Conservation (phyloP, 1,140 invertebrate genomes). For the Carcinoscorpius rotundicauda region DNA sequence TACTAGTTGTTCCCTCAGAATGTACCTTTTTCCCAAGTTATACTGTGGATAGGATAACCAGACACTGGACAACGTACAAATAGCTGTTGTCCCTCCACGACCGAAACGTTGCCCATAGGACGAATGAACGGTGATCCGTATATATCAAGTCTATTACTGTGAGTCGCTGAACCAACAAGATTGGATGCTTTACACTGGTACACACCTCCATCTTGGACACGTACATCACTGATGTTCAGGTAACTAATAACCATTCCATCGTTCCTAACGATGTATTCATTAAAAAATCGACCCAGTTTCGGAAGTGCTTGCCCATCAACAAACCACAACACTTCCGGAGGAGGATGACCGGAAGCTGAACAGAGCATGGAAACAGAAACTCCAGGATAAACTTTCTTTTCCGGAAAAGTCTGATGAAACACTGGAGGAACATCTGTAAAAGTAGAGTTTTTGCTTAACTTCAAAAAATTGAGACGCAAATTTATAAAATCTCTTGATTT, state of each 20-base stretch:
- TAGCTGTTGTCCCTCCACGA: conserved; percentile 25
- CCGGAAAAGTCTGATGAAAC: conserved; percentile 64
- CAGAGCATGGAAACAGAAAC: conserved; percentile 69
- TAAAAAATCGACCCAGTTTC: conserved; percentile 21
- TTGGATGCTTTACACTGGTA: conserved; percentile 33
- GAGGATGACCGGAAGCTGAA: conserved; percentile 61
- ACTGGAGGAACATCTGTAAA: conserved; percentile 60
- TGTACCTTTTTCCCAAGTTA: conserved; percentile 1
- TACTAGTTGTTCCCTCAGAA: not conserved
- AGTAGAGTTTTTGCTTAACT: conserved; percentile 9
- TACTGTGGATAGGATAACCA: conserved; percentile 1
- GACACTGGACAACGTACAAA: not conserved
- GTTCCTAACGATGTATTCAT: conserved; percentile 23
- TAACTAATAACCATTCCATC: conserved; percentile 33
- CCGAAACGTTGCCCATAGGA: conserved; percentile 35
- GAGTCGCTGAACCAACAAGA: conserved; percentile 41
- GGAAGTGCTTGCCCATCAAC: conserved; percentile 32
- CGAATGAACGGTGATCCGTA: conserved; percentile 40
- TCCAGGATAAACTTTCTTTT: conserved; percentile 66
- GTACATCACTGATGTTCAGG: conserved; percentile 33
- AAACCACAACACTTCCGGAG: conserved; percentile 43
- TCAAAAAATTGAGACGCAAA: too few species aligned
- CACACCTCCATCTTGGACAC: conserved; percentile 32
- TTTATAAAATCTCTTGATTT: too few species aligned
- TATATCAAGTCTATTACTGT: conserved; percentile 64